phyloP scores from a whole-genome alignment of 2,113 vertebrate species.

The Rynchops niger region DNA sequence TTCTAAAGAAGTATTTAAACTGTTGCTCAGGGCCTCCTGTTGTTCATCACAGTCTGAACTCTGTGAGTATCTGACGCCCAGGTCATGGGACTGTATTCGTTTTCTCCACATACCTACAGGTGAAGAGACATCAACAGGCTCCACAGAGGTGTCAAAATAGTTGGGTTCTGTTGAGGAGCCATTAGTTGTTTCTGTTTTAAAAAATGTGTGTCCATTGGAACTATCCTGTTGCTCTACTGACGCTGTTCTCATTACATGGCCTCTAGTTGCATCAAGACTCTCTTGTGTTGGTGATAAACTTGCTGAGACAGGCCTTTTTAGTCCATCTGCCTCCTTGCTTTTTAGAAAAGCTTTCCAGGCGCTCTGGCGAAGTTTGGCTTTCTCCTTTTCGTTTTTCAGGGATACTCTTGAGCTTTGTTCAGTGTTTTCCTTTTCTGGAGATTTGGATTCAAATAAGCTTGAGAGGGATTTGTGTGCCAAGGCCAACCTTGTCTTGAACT shows the following conservation, averaged over 20 bases:
- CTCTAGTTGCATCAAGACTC: not conserved
- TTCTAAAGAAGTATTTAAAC: conserved; percentile 32
- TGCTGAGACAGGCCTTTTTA: conserved; percentile 53
- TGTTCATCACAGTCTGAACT: conserved; percentile 27
- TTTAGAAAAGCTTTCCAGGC: conserved; percentile 77
- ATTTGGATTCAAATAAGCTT: conserved; percentile 83
- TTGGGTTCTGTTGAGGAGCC: conserved; percentile 23
- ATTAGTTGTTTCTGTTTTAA: conserved; percentile 30
- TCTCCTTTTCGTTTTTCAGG: conserved; percentile 66
- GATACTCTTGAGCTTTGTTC: conserved; percentile 39
- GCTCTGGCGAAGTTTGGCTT: conserved; percentile 64
- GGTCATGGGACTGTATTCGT: conserved; percentile 57
- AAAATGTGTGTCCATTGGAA: not conserved
- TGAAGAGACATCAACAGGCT: conserved; percentile 33
- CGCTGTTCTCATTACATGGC: not conserved
- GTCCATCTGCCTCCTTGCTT: conserved; percentile 66
- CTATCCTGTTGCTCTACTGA: conserved; percentile 9
- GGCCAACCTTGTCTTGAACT: conserved; percentile 77
- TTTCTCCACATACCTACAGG: conserved; percentile 68
- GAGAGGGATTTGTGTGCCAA: conserved; percentile 85
- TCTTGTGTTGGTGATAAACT: conserved; percentile 19
- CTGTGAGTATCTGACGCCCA: conserved; percentile 22
- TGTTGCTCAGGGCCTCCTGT: conserved; percentile 31
- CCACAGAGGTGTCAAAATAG: conserved; percentile 2
- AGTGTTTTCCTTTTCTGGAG: conserved; percentile 74